Conservation (phyloP, 2,888 invertebrate species). For the Zaprionus bogoriensis region DNA sequence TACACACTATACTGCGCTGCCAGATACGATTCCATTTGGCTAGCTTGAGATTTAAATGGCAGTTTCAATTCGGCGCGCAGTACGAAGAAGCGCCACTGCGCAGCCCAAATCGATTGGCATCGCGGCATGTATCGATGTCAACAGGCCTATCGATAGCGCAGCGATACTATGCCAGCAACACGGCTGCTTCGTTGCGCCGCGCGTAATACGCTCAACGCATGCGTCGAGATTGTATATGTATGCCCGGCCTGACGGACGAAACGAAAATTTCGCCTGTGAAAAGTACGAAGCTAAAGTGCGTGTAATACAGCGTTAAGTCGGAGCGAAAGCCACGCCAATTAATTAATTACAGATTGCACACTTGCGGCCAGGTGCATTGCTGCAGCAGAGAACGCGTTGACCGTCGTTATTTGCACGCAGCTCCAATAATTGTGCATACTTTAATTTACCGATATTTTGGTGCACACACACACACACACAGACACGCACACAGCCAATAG, state of each 20-base stretch:
- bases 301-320: slow-evolving; percentile 41
- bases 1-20: no score
- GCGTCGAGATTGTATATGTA: slow-evolving; percentile 40
- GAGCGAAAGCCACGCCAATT: slow-evolving; percentile 27
- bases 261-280: slow-evolving; percentile 50
- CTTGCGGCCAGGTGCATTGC: slow-evolving; percentile 34
- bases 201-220: slow-evolving; percentile 31
- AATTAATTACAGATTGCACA: slow-evolving; percentile 37
- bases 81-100: no score
- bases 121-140: no score
- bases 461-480: slow-evolving; percentile 16
- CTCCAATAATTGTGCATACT: slow-evolving; percentile 60
- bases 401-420: slow-evolving; percentile 61
- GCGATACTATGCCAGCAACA: neutral
- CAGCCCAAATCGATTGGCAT: no score
- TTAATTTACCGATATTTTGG: slow-evolving; percentile 69
- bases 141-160: no score
- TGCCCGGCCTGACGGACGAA: slow-evolving; percentile 50
- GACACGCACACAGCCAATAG: slow-evolving; percentile 18
- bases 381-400: slow-evolving; percentile 59
- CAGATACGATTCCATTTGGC: no score
- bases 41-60: neutral
- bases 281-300: slow-evolving; percentile 53
- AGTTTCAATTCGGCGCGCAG: neutral
- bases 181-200: neutral